Base-by-base conservation (phyloP, 2,888 invertebrate species). In the Drosophila antonietae region DNA sequence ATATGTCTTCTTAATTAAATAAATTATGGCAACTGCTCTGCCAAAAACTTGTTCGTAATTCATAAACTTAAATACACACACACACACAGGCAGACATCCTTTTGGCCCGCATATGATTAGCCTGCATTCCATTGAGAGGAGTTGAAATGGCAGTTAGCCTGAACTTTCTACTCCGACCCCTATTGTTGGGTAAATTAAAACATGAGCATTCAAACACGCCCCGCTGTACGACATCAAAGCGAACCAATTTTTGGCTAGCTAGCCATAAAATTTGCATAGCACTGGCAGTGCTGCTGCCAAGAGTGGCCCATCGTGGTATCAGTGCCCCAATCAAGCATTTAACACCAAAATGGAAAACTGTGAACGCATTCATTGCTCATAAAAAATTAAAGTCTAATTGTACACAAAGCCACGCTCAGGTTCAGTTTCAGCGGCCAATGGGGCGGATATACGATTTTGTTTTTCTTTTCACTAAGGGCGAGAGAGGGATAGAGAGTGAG, bases 361-460 rank as follows among this genome's bases (percentile, higher is more conserved):
- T 65, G 67, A 83, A 74, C 83, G 79, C 84, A 87, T 87, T 89
- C 84, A 75, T 72, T 81, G 84, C 84, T 89, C 87, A 84, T 84
- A 83, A 87, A 89, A 84, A 87, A 84, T 84, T 83, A 68, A 89
- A 89, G 58, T 83, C 87, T 77, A 84, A 84, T 89, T 84, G 87
- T 79, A 70, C 68, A 73, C 66, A 68, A 60, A 58, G 37, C 41
- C 28, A 31, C 43, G 49, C 37, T 18, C 10, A 28, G 3, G 55
- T 60, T 55, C 43, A 20, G 28, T 49, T 59, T 20, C 56, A 6
- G n/a, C 39, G 33, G 28, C 59, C 57, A 57, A 62, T 23, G 58
- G 73, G 62, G 62, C 61, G 63, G 61, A 37, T 67, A 58, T 49
- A 68, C 67, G 68, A 71, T 81, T 81, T 85, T 82, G 72, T 82